Evolutionary conservation across 2,888 invertebrate genomes (phyloP), one percentile per base, ranked within the genome.

Genomic region (Stenoptilia bipunctidactyla): DNA sequence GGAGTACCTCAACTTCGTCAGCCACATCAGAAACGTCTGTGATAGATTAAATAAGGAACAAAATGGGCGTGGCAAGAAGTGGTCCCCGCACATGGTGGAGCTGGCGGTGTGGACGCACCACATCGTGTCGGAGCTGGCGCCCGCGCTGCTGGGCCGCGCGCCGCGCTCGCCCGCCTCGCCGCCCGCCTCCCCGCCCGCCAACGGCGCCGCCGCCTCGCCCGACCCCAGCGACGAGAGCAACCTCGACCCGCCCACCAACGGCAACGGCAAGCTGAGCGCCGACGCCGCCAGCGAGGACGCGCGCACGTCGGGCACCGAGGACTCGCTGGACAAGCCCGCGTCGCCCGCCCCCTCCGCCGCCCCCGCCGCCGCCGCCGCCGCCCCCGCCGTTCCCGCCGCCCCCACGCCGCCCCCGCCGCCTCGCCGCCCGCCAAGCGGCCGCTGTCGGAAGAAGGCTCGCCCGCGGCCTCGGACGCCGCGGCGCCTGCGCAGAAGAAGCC

Each of bases 1-100:
- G 86, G 96, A 96, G 87, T 97, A 96, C 90, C 91, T 96, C 83
- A 94, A 94, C 82, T 96, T 95, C 85, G 92, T 94, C 58, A 92
- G 91, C 67, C 93, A 96, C 83, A 93, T 97, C 69, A 91, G 90
- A 67, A 86, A 86, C 48, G 91, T 93, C 62, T 92, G 92, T 61
- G 90, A 92, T 76, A 90, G 95, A 70, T 88, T 97, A 68, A 95
- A 95, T 87, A 88, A 88, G 82, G 83, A 83, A 61, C 74, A 76
- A 73, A 85, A 86, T 56, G 83, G 85, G 49, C 82, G 86, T 44
- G 87, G 71, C 52, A 87, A 86, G 49, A 86, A 86, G 56, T 91
- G 90, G 89, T 88, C 88, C 9, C 89, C 91, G 27, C 91, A 90
- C 76, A 88, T 89, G 83, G 94, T 97, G 41, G 97, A 97, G 74